Conservation (phyloP, 2,113 vertebrate genomes). For the Phaethon lepturus region DNA sequence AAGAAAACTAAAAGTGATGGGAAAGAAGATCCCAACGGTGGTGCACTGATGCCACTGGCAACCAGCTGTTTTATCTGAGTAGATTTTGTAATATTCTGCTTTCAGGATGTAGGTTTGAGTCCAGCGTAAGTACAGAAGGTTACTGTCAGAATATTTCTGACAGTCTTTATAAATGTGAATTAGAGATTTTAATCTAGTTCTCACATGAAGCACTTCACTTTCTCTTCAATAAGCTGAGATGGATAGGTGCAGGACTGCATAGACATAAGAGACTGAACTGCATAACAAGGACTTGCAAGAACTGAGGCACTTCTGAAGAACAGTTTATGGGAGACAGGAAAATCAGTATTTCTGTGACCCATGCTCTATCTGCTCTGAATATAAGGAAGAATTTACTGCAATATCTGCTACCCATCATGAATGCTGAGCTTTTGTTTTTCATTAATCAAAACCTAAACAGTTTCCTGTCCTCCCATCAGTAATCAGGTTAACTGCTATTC, state of each 20-base stretch:
- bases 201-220: not conserved
- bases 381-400: not conserved
- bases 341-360: not conserved
- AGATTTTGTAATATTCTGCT: not conserved
- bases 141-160: not conserved
- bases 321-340: not conserved
- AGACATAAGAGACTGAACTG: not conserved
- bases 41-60: not conserved
- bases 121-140: not conserved
- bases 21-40: not conserved
- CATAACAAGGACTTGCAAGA: not conserved
- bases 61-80: not conserved
- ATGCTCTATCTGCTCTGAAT: not conserved
- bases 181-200: not conserved
- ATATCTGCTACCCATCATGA: not conserved
- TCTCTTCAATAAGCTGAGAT: not conserved
- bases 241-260: not conserved
- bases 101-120: not conserved
- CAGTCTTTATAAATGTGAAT: not conserved
- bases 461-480: not conserved
- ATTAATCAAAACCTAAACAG: not conserved
- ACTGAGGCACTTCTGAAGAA: not conserved
- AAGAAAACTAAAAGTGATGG: not conserved
- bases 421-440: not conserved
- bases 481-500: not conserved